Evolutionary conservation across 1,140 invertebrate species (phyloP).

Genomic region (Cherax quadricarinatus): DNA sequence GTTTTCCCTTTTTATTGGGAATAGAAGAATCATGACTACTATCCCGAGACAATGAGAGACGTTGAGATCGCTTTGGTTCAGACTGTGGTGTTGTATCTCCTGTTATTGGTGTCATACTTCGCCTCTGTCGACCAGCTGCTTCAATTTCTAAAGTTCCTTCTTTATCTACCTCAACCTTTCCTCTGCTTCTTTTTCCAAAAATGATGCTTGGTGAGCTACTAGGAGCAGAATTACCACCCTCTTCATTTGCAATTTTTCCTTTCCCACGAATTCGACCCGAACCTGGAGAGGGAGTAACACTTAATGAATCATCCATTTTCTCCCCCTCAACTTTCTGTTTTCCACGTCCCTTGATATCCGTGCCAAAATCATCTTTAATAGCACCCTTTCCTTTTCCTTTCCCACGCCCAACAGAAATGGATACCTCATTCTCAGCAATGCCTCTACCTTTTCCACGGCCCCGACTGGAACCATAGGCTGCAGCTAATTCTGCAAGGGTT

Average conservation of each 20-base stretch:
- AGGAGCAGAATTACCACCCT: neutral
- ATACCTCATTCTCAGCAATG: neutral
- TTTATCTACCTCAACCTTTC: constrained; percentile 35
- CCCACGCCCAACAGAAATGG: neutral
- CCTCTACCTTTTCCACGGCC: constrained; percentile 19
- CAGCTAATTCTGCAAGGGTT: neutral
- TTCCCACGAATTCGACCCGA: constrained; percentile 18
- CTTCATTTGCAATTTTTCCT: constrained; percentile 9
- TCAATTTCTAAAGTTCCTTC: constrained; percentile 39
- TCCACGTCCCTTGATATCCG: constrained; percentile 20
- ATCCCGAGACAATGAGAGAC: constrained; percentile 27
- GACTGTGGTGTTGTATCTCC: constrained; percentile 18
- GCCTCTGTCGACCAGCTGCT: constrained; percentile 1
- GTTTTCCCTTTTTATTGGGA: constrained; percentile 14
- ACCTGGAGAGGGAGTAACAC: neutral
- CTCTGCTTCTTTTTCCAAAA: constrained; percentile 25
- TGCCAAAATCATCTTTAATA: constrained; percentile 25
- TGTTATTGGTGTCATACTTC: constrained; percentile 27
- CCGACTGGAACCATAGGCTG: neutral
- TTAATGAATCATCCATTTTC: constrained; percentile 13
- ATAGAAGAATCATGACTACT: neutral
- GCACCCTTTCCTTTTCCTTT: constrained; percentile 6
- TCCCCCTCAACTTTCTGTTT: neutral
- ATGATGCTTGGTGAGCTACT: neutral
- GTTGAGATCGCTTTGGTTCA: constrained; percentile 47